Evolutionary conservation across 2,888 invertebrate species (phyloP).

Genomic region (Parascotia fuliginaria): DNA sequence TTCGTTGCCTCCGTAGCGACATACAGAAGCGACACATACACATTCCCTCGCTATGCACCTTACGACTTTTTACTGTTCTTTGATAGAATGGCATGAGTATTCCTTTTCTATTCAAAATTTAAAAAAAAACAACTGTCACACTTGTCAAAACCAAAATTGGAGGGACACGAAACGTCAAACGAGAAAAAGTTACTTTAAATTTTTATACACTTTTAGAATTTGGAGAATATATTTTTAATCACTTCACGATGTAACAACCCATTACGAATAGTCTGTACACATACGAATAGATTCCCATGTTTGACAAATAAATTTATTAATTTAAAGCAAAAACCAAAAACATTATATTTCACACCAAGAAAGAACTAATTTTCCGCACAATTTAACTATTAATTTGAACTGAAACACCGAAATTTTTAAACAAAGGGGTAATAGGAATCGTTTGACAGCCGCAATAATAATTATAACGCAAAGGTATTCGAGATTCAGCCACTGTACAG

Average conservation of each 20-base stretch:
- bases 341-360: constrained; percentile 15
- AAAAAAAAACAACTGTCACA: constrained; percentile 27
- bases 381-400: too few relatives aligned
- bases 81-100: constrained; percentile 79
- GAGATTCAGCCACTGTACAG: too few relatives aligned
- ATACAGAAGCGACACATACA: constrained; percentile 74
- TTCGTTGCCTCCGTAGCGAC: constrained; percentile 66
- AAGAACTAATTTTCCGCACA: not conserved
- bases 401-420: too few relatives aligned
- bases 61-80: constrained; percentile 66
- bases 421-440: too few relatives aligned
- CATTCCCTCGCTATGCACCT: constrained; percentile 72
- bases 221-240: constrained; percentile 27
- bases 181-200: constrained; percentile 7
- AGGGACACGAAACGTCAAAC: constrained; percentile 13
- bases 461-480: too few relatives aligned
- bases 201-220: constrained; percentile 4
- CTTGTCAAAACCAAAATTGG: constrained; percentile 20
- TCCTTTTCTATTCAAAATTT: constrained; percentile 59
- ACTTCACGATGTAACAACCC: constrained; percentile 53
- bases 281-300: constrained; percentile 78
- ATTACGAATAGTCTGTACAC: constrained; percentile 79
- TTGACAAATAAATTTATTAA: constrained; percentile 38
- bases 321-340: constrained; percentile 13
- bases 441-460: too few relatives aligned